Conservation (phyloP, 2,888 invertebrate genomes). For the Malthinus seriepunctatus region DNA sequence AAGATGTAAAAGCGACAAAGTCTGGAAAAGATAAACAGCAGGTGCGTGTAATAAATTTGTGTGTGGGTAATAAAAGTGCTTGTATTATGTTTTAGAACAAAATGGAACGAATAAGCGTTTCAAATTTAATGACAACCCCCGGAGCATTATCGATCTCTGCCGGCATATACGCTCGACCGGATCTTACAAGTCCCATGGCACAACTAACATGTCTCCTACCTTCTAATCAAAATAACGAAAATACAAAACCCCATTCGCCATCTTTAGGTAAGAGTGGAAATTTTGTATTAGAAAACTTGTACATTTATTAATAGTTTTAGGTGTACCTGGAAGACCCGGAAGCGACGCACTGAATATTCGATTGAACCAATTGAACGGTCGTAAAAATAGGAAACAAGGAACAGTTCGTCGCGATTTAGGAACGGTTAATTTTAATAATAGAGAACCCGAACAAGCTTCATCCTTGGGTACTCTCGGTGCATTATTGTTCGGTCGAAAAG, state of each 20-base stretch:
- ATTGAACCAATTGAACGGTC: slow-evolving; percentile 53
- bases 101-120: slow-evolving; percentile 70
- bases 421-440: slow-evolving; percentile 52
- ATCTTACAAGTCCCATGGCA: slow-evolving; percentile 76
- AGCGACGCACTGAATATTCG: slow-evolving; percentile 60
- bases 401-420: slow-evolving; percentile 66
- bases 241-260: slow-evolving; percentile 9
- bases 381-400: slow-evolving; percentile 60
- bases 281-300: not conserved
- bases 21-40: slow-evolving; percentile 15
- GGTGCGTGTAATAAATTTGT: too few species aligned
- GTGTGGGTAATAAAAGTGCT: too few species aligned
- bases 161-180: slow-evolving; percentile 63
- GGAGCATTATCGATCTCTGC: slow-evolving; percentile 65
- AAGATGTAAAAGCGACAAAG: slow-evolving; percentile 55
- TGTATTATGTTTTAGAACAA: slow-evolving; percentile 53
- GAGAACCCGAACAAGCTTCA: slow-evolving; percentile 33
- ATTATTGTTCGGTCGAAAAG: slow-evolving; percentile 82
- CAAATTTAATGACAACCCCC: slow-evolving; percentile 67
- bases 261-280: slow-evolving; percentile 4
- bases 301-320: slow-evolving; percentile 51
- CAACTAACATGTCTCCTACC: slow-evolving; percentile 71
- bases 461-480: slow-evolving; percentile 78
- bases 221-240: slow-evolving; percentile 9
- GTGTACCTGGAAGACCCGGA: slow-evolving; percentile 65